Evolutionary conservation across 2,888 invertebrate species (phyloP).

Genomic region (Mythimna pallens): DNA sequence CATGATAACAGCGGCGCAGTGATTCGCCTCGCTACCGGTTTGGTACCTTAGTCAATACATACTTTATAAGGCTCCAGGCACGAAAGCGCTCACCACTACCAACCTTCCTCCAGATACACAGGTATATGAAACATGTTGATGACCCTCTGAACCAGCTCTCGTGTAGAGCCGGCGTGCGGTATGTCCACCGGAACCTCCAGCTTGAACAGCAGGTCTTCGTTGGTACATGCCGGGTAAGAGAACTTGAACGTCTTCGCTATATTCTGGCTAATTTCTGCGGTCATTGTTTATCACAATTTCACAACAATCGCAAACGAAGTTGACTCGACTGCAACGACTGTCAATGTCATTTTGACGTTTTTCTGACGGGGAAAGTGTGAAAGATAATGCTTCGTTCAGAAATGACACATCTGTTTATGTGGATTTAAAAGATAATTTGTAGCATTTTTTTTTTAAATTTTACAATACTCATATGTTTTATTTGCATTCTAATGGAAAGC

Average conservation of each 20-base stretch:
- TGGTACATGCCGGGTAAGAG: conserved; percentile 91
- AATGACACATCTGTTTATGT: background rate
- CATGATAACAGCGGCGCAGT: background rate
- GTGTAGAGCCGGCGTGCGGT: conserved; percentile 90
- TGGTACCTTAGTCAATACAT: background rate
- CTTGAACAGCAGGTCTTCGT: conserved; percentile 87
- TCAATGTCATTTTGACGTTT: background rate
- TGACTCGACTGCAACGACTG: background rate
- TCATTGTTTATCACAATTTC: conserved; percentile 73
- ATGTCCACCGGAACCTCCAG: conserved; percentile 92
- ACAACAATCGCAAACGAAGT: conserved; percentile 24
- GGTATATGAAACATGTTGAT: conserved; percentile 93
- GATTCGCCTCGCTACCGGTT: background rate
- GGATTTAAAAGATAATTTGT: no score
- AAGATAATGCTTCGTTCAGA: conserved; percentile 11
- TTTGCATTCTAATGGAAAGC: no score
- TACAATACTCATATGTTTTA: no score
- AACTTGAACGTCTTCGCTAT: conserved; percentile 84
- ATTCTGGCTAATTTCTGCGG: conserved; percentile 75
- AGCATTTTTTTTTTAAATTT: no score
- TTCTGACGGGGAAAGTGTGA: conserved; percentile 2
- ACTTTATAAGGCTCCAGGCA: background rate
- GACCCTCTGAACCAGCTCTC: conserved; percentile 92
- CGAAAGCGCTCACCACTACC: conserved; percentile 1
- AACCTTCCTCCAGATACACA: conserved; percentile 92